phyloP scores from a whole-genome alignment of 2,113 vertebrate genomes.

The Gallinago undulata region DNA sequence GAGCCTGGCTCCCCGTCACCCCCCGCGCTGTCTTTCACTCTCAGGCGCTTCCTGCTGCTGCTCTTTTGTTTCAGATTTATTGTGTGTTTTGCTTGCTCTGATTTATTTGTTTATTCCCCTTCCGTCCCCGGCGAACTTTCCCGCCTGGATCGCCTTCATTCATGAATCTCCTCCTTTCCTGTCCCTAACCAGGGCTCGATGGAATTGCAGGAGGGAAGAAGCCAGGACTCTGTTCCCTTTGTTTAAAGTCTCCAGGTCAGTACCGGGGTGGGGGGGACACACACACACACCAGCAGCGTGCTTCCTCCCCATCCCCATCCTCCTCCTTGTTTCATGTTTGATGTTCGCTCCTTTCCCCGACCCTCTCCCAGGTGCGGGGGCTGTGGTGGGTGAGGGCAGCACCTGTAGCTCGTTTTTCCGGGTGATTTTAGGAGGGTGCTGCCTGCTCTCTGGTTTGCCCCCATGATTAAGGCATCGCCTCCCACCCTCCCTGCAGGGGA shows the following conservation, averaged over 20 bases:
- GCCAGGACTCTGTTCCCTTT: slow-evolving; percentile 82
- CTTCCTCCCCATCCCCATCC: background rate
- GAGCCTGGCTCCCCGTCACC: background rate
- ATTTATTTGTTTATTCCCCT: slow-evolving; percentile 7
- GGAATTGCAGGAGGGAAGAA: slow-evolving; percentile 80
- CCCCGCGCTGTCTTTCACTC: fast-evolving
- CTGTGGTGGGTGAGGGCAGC: background rate
- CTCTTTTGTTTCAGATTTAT: background rate
- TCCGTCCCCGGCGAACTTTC: background rate
- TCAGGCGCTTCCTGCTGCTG: background rate
- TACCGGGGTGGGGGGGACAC: slow-evolving; percentile 56
- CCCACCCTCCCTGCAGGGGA: background rate
- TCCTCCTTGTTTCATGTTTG: background rate
- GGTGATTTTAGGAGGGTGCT: background rate
- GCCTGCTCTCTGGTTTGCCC: background rate
- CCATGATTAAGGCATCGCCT: fast-evolving
- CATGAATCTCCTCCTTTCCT: slow-evolving; percentile 81
- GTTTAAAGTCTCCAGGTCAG: slow-evolving; percentile 86
- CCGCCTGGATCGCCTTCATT: slow-evolving; percentile 35
- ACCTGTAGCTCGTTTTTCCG: fast-evolving
- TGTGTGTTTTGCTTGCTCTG: background rate
- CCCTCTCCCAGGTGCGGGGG: background rate
- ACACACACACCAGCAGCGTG: background rate
- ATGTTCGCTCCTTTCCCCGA: background rate
- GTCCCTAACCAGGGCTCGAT: slow-evolving; percentile 82